A percentile compares a stretch with the other conserved stretches of the same genome.
phyloP scores from a whole-genome alignment of 2,113 vertebrate genomes.

The Gallinago media region DNA sequence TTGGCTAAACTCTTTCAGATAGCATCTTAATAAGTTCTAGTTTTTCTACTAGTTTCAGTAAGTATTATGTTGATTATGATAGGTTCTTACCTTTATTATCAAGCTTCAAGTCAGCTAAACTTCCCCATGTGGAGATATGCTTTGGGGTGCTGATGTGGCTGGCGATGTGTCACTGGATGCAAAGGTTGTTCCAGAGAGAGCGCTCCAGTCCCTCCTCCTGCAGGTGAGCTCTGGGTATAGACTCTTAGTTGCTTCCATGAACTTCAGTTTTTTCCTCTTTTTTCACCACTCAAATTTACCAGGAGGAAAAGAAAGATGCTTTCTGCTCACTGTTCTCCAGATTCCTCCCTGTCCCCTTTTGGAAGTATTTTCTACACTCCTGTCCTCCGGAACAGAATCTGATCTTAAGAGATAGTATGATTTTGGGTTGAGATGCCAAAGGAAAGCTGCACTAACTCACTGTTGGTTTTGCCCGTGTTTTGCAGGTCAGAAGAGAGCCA shows the following conservation, averaged over 20 bases:
- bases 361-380: not conserved
- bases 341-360: not conserved
- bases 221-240: not conserved
- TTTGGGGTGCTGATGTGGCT: not conserved
- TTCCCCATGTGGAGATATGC: not conserved
- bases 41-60: not conserved
- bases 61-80: not conserved
- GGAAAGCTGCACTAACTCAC: not conserved
- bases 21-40: not conserved
- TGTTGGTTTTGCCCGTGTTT: not conserved
- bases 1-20: not conserved
- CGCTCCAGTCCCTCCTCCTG: not conserved
- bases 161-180: not conserved
- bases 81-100: not conserved
- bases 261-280: not conserved
- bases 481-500: not conserved
- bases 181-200: not conserved
- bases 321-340: not conserved
- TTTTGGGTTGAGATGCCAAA: not conserved
- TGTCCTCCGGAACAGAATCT: not conserved
- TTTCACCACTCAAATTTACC: not conserved
- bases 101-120: not conserved
- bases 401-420: not conserved
- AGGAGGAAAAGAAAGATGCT: not conserved
- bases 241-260: not conserved